Base-by-base conservation (phyloP, 2,797 vertebrate genomes). In the Danio jaintianensis region DNA sequence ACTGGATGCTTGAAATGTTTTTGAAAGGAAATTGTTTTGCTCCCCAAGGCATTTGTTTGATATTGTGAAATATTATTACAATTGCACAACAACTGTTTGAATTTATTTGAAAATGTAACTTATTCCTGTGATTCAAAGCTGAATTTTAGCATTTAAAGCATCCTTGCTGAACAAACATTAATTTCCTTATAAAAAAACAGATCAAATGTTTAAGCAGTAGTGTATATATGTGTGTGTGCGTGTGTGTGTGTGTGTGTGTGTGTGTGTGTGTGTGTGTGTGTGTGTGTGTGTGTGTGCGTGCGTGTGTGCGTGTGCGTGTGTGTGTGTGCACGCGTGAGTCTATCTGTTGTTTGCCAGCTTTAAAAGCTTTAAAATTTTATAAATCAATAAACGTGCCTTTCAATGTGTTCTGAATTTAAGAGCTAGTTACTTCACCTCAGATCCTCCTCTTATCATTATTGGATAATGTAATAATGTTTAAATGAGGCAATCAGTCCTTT, bases 401-500 rank as follows among this genome's bases (percentile, higher is more conserved):
- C 43, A 58, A 7, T 10, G 40, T 45, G 40, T 18, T 22, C 43
- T 69, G 55, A 59, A 78, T 70, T 61, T 61, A 78, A 70, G n/a
- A 70, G 76, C 76, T 22, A 13, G 42, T 38, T 58, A 58, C 38
- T 59, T 68, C 63, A 48, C 29, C 40, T 59, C 12, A 20, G 7
- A 48, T 59, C 43, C 16, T 38, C 42, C 22, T 40, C 20, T 16
- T 6, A 58, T 68, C 75, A 20, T 68, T 78, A 68, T 59, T 58
- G 53, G 2, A 59, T 59, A 48, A 78, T 48, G 16, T 40, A 78
- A 68, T 68, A 59, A 48, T 38, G 22, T 68, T 78, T 68, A 59
- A 78, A 78, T 59, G 13, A 29, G 40, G 64, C 55, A 68, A 68
- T 59, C 53, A 16, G 53, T 78, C 43, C n/a, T 40, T 78, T 68